phyloP scores from a whole-genome alignment of 2,113 vertebrate genomes.

The Delphinus delphis region DNA sequence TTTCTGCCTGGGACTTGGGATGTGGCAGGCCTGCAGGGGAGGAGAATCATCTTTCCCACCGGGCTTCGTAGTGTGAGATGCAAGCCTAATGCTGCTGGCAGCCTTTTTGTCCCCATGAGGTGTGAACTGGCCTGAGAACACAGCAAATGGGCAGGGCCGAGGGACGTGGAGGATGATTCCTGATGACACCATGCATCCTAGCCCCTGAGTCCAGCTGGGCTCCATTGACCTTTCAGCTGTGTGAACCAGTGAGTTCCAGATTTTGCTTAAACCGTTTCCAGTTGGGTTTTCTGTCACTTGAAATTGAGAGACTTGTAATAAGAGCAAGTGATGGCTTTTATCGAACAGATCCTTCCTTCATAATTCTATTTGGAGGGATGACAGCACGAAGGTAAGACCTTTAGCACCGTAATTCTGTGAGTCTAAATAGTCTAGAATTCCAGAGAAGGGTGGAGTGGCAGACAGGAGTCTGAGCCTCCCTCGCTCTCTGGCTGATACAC shows the following conservation, averaged over 20 bases:
- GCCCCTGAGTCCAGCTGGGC: not conserved
- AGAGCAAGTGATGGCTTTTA: not conserved
- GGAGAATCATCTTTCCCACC: no score
- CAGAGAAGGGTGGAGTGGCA: not conserved
- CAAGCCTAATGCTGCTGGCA: not conserved
- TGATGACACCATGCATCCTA: not conserved
- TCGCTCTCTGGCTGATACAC: rapidly evolving
- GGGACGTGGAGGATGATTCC: not conserved
- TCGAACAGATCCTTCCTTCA: not conserved
- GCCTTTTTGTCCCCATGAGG: not conserved
- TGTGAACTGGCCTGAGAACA: not conserved
- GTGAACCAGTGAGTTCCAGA: not conserved
- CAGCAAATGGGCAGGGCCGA: not conserved
- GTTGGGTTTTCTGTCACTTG: not conserved
- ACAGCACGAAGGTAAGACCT: not conserved
- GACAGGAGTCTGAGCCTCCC: not conserved
- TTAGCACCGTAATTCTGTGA: not conserved
- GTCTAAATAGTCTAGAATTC: not conserved
- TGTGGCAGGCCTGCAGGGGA: not conserved
- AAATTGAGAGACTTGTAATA: not conserved
- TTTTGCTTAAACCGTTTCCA: not conserved
- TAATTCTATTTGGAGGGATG: not conserved
- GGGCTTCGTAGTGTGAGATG: not conserved
- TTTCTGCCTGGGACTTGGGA: not conserved
- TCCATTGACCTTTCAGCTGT: not conserved